Percentiles rank a stretch among this genome's conserved stretches.
phyloP scores from a whole-genome alignment of 2,113 vertebrate genomes.

The Paedocypris sp. region DNA sequence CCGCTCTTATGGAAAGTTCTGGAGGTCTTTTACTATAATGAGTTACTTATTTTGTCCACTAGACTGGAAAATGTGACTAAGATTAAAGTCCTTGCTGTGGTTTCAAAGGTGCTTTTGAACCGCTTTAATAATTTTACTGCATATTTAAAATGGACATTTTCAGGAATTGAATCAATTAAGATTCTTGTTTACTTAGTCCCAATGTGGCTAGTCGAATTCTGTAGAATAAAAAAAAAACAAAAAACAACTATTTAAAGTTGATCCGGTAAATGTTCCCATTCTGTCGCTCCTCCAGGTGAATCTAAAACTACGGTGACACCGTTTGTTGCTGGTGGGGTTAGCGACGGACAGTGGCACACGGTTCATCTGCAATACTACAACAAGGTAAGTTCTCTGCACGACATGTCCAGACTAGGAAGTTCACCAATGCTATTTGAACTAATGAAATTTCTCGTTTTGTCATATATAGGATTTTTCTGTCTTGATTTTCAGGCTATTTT shows the following conservation, averaged over 20 bases:
- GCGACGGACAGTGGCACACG: slow-evolving; percentile 74
- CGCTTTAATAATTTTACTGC: not conserved
- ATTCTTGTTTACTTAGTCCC: too few relatives aligned
- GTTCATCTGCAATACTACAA: slow-evolving; percentile 80
- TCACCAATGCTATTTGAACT: too few relatives aligned
- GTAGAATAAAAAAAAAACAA: too few relatives aligned
- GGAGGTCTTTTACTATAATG: slow-evolving; percentile 31
- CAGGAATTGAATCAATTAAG: too few relatives aligned
- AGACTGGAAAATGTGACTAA: slow-evolving; percentile 28
- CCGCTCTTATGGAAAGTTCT: not conserved
- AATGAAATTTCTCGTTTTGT: too few relatives aligned
- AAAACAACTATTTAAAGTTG: too few relatives aligned
- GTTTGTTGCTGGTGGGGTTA: slow-evolving; percentile 64
- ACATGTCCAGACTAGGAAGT: not conserved
- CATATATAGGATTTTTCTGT: too few relatives aligned
- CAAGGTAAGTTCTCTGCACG: slow-evolving; percentile 60
- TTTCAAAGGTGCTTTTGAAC: not conserved
- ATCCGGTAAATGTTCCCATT: too few relatives aligned
- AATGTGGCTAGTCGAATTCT: too few relatives aligned
- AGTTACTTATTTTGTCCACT: slow-evolving; percentile 23
- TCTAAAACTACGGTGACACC: slow-evolving; percentile 67
- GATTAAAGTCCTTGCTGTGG: slow-evolving; percentile 11
- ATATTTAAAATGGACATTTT: too few relatives aligned
- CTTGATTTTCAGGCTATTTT: too few relatives aligned
- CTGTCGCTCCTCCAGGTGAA: slow-evolving; percentile 56